Conservation (phyloP, 2,888 invertebrate species). For the Amblyteles armatorius region DNA sequence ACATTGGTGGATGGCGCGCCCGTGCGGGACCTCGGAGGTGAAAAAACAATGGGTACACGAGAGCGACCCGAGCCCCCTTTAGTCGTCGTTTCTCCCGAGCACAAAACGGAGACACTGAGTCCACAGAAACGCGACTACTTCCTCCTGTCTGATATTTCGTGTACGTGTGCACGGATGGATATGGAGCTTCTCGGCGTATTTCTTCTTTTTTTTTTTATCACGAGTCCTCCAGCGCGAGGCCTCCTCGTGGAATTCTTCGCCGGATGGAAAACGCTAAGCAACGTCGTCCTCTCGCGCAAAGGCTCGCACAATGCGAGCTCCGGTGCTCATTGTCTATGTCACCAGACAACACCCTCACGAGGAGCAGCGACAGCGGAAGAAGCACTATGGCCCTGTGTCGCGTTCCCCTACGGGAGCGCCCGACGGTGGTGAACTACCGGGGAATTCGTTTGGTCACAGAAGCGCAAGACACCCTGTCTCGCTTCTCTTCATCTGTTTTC, state of each 20-base stretch:
- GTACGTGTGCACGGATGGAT: constrained; percentile 35
- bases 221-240: constrained; percentile 61
- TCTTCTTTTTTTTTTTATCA: constrained; percentile 62
- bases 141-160: constrained; percentile 42
- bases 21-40: constrained; percentile 64
- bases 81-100: constrained; percentile 56
- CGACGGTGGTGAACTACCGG: constrained; percentile 36
- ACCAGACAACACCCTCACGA: constrained; percentile 58
- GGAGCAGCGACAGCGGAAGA: constrained; percentile 46
- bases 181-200: constrained; percentile 34
- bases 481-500: constrained; percentile 4
- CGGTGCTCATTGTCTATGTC: constrained; percentile 73
- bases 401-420: constrained; percentile 32
- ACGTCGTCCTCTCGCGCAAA: constrained; percentile 70
- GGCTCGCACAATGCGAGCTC: constrained; percentile 72
- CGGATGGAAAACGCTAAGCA: constrained; percentile 55
- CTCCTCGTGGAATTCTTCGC: constrained; percentile 77
- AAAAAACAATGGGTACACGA: constrained; percentile 65
- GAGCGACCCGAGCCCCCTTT: constrained; percentile 49
- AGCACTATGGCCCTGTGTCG: constrained; percentile 10
- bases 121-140: constrained; percentile 66
- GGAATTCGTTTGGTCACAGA: constrained; percentile 25
- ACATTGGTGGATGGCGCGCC: constrained; percentile 10
- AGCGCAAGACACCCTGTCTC: not conserved
- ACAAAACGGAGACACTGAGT: constrained; percentile 69